Base-by-base conservation (phyloP, 2,797 vertebrate genomes). In the Silurus lanzhouensis region DNA sequence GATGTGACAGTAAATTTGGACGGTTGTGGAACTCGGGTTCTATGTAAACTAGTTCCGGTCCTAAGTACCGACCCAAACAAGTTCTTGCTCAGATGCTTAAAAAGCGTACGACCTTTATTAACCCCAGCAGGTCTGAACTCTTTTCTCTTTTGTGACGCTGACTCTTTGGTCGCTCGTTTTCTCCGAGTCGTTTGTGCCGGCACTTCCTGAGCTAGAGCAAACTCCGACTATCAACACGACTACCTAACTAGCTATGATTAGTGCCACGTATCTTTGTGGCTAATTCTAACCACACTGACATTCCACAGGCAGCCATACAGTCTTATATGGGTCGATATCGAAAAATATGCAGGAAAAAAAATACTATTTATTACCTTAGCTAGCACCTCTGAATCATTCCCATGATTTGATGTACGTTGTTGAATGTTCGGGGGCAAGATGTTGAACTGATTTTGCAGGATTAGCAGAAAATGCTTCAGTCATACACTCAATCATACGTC, bases 1-100 rank as follows among this genome's bases (percentile, higher is more conserved):
- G 89, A 93, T 92, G 89, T 85, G 91, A 95, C 89, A 90, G 90
- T 92, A 93, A 92, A 93, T 87, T 81, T 90, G 89, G 88, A 90
- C 84, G 89, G 52, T 25, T 19, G 22, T 27, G 22, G 60, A 17
- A 8, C 61, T 63, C 4, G 25, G 55, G 52, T 58, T 19, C 15
- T 57, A 58, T 27, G 25, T 58, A 12, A 66, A 46, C n/a, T 67
- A 46, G 77, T 89, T 91, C 86, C 84, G 92, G 92, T 93, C 91
- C 91, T 48, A 84, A 88, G 92, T 93, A 91, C 93, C 89, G 76
- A 89, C 77, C 88, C 92, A 93, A 82, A 27, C 44, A 17, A 81
- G 63, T 66, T 81, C 63, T 27, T 81, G 78, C 63, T 66, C 78
- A 81, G 61, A 66, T 66, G 78, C 78, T 67, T 78, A 19, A 81